Percentiles rank a stretch among this genome's conserved stretches.
These are phyloP conservation scores for Acrobasis repandana DNA, from an alignment of 2,888 invertebrate species.

Conservation along the genomic window DNA sequence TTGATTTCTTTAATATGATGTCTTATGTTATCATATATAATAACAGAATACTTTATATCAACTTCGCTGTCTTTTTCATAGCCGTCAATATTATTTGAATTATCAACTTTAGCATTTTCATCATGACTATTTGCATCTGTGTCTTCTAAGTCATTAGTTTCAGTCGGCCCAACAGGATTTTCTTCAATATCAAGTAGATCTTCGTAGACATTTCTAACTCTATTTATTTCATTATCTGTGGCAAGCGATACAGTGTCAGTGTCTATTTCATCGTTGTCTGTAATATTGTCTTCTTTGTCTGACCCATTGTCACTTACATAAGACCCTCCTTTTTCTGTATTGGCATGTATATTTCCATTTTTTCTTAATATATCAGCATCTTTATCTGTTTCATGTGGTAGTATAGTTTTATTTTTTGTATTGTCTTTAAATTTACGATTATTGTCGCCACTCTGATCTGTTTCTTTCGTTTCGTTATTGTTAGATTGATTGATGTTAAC, in stretches of 20 bases:
- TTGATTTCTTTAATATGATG: background rate
- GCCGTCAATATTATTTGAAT: background rate
- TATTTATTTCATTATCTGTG: background rate
- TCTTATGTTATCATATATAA: background rate
- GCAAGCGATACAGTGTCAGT: constrained; percentile 1
- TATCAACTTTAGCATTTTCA: background rate
- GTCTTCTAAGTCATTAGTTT: background rate
- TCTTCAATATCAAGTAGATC: constrained; percentile 8
- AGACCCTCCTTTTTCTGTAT: constrained; percentile 20
- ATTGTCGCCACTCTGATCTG: constrained; percentile 5
- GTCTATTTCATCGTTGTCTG: constrained; percentile 18
- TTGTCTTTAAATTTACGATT: background rate
- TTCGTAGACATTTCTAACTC: constrained; percentile 6
- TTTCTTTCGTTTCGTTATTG: constrained; percentile 12
- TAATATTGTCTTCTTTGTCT: constrained; percentile 19
- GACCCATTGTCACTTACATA: constrained; percentile 24
- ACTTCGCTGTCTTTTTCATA: background rate
- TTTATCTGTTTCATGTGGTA: constrained; percentile 1
- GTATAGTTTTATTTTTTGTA: constrained; percentile 9
- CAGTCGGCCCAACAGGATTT: background rate
- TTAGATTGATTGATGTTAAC: constrained; percentile 27
- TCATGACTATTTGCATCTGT: background rate
- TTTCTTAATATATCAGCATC: constrained; percentile 11
- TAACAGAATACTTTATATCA: background rate
- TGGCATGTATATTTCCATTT: background rate